Evolutionary conservation across 2,888 invertebrate genomes (phyloP), one percentile per base, ranked within the genome.

Genomic region (Platycheirus albimanus): DNA sequence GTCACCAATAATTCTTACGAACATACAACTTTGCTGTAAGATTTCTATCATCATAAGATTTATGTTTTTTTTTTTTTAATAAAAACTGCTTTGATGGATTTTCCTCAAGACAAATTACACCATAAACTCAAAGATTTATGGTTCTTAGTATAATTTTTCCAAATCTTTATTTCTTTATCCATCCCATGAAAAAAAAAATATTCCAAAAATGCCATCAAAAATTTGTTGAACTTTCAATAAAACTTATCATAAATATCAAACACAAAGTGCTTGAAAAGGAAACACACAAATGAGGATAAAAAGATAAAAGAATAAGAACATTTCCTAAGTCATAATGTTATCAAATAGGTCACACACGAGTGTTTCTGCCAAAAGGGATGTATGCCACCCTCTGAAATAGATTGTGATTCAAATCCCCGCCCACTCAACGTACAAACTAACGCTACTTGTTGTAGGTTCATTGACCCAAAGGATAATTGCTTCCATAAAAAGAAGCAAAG

Each of bases 271-370:
- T n/a, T n/a, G 38, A 38, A 13, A 15, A 41, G 15, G 1, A 1
- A 38, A 56, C 8, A 56, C 0, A 38, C 10, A 51, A 10, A 41
- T 15, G 15, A 58, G 19, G 13, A 38, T 13, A 1, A 58, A 41
- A 58, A 41, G 41, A 58, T n/a, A n/a, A n/a, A n/a, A n/a, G n/a
- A 58, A 58, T 41, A 13, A 1, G 38, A 11, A 38, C 38, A 58
- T 58, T 58, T 41, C 56, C 56, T 41, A 10, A 28, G 24, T 58
- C 24, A 56, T 13, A 56, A 20, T 56, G 13, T 20, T 19, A 56
- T 38, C 36, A 41, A 58, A 41, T 19, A 58, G 41, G 56, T 41
- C 56, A 58, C 56, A 38, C 38, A 58, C 13, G 56, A 58, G 56
- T 58, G 30, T 24, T 10, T n/a, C n/a, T 30, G 10, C 10, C 11